These are phyloP conservation scores for Cassiopea xamachana DNA, from an alignment of 30 jellyfish, hydroid and myxozoan genomes.

Conservation along the genomic window DNA sequence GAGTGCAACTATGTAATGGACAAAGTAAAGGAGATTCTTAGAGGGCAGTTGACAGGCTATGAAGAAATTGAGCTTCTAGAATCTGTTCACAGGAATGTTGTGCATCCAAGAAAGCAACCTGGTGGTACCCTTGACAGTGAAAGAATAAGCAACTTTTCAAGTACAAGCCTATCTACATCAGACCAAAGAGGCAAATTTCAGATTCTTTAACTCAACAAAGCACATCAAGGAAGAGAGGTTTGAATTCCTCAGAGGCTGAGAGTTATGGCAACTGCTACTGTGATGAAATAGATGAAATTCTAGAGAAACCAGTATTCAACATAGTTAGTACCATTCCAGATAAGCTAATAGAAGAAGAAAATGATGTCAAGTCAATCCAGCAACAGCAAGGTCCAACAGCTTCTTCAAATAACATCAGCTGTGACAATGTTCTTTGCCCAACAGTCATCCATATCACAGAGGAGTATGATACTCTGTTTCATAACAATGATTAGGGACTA, in stretches of 20 bases:
- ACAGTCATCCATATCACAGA: too few relatives aligned
- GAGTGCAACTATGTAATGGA: constrained; percentile 34
- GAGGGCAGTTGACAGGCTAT: constrained; percentile 24
- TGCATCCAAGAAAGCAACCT: constrained; percentile 32
- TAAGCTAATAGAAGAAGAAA: background rate
- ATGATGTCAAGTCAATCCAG: too few relatives aligned
- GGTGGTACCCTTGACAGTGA: constrained; percentile 35
- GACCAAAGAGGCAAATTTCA: background rate
- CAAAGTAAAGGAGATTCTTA: constrained; percentile 35
- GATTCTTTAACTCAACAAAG: background rate
- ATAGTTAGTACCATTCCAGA: background rate
- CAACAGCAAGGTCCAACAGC: too few relatives aligned
- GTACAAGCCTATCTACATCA: constrained; percentile 11
- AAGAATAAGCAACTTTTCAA: constrained; percentile 25
- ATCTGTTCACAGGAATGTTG: constrained; percentile 34
- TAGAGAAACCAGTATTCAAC: background rate
- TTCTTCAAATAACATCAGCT: too few relatives aligned
- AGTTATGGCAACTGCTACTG: background rate
- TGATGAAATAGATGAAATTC: background rate
- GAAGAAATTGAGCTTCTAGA: constrained; percentile 29
- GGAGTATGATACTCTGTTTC: too few relatives aligned
- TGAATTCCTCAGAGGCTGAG: background rate
- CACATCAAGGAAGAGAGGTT: background rate
- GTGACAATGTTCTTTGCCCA: too few relatives aligned
- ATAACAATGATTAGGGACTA: too few relatives aligned